Evolutionary conservation across 1,140 invertebrate species (phyloP), one percentile per base, ranked within the genome.

Genomic region (Nilaparvata lugens): DNA sequence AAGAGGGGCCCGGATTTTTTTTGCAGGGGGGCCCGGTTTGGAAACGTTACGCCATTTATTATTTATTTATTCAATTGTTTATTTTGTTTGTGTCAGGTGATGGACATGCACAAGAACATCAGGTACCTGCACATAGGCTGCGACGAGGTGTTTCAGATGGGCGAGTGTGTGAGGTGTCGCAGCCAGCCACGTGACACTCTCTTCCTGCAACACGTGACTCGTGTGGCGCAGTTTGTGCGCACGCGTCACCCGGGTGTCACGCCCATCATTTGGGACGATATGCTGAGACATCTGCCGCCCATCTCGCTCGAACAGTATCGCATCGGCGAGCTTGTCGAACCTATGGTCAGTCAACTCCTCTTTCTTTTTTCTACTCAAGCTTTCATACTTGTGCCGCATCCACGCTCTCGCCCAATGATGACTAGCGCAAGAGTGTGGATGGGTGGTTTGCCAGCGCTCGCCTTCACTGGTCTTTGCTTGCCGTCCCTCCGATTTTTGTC

Each of bases 261-360:
- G 31, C 80, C 89, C 9, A 83, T 98, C 7, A 88, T 97, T 65
- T 97, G 95, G 95, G 93, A 97, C 69, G 95, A 98, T 71, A 96
- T 97, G 91, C 70, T 97, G 35, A 76, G 91, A 23, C 79, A 84
- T 38, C 83, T 93, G 65, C 80, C 82, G n/a, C 73, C 81, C 63
- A 76, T 79, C 57, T 75, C 79, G 67, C 79, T 89, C 71, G 75
- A 82, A 71, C 81, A 81, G 52, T 83, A 81, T 68, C 81, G 83
- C n/a, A 75, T 91, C n/a, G 83, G 84, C 0, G 79, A 81, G 31
- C 78, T 88, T 51, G 83, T 93, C 0, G 87, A 94, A 72, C 88
- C 87, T 0, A 93, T 95, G 81, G 83, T 92, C 56, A 68, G 57
- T 56, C n/a, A n/a, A n/a, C n/a, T n/a, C n/a, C n/a, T n/a, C n/a